Conservation (phyloP, 2,797 vertebrate genomes). For the Poecilia picta region DNA sequence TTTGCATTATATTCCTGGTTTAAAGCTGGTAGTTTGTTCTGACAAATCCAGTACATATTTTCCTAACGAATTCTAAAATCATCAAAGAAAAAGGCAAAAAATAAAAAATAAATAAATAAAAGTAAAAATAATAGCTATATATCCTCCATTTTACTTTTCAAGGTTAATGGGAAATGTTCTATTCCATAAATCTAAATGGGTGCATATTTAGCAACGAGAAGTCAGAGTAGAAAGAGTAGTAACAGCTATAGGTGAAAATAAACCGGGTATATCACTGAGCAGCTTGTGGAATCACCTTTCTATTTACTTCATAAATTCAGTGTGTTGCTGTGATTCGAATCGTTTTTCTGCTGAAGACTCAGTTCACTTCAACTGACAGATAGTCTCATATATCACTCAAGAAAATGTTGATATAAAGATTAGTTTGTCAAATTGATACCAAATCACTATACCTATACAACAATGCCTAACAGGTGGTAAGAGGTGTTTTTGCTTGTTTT, state of each 20-base stretch:
- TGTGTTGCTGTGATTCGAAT: background rate
- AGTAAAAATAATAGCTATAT: too few species aligned
- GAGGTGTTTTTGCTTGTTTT: background rate
- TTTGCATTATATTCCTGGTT: background rate
- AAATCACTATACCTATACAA: background rate
- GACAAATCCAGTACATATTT: background rate
- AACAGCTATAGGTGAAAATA: background rate
- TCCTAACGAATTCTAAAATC: background rate
- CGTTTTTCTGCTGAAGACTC: background rate
- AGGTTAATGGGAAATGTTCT: background rate
- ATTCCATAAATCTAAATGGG: background rate
- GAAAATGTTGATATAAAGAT: background rate
- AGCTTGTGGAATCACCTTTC: background rate
- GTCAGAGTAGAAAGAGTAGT: background rate
- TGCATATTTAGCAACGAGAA: background rate
- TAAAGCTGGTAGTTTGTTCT: background rate
- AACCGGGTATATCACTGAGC: background rate
- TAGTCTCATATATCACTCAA: background rate
- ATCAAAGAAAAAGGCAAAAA: background rate
- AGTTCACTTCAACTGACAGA: background rate
- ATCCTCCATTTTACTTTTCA: background rate
- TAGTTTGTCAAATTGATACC: background rate
- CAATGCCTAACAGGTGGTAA: background rate
- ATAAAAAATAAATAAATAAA: too few species aligned
- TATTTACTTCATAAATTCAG: background rate